These are phyloP conservation scores for Grammomys surdaster DNA, from an alignment of 2,113 vertebrate species.

Conservation along the genomic window DNA sequence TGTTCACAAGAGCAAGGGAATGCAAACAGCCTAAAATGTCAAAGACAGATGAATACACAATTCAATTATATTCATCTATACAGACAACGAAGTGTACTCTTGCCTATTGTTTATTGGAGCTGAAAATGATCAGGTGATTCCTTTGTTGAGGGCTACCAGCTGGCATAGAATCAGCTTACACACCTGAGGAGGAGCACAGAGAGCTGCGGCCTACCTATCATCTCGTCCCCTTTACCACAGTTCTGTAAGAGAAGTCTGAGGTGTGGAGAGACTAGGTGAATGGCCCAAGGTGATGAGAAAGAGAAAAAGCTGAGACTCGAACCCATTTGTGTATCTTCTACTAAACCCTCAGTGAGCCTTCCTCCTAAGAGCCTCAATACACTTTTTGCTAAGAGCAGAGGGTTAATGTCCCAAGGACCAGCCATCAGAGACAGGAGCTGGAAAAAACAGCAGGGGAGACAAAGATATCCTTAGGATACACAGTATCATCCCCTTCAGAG, in stretches of 20 bases:
- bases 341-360: neutral
- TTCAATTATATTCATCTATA: no score
- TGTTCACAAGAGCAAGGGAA: neutral
- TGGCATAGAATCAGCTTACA: neutral
- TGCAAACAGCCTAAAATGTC: neutral
- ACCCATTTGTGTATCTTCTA: neutral
- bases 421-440: neutral
- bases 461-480: neutral
- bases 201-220: neutral
- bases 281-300: neutral
- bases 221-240: neutral
- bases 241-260: neutral
- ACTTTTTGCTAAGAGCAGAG: neutral
- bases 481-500: neutral
- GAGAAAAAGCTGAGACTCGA: neutral
- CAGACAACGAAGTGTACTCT: neutral
- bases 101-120: neutral
- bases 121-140: neutral
- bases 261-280: neutral
- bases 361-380: neutral
- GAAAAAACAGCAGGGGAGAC: neutral
- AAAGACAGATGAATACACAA: neutral
- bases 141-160: neutral
- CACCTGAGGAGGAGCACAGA: rapidly evolving
- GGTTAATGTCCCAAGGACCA: neutral